Base-by-base conservation (phyloP, 2,888 invertebrate species). In the Cataglyphis cursor region DNA sequence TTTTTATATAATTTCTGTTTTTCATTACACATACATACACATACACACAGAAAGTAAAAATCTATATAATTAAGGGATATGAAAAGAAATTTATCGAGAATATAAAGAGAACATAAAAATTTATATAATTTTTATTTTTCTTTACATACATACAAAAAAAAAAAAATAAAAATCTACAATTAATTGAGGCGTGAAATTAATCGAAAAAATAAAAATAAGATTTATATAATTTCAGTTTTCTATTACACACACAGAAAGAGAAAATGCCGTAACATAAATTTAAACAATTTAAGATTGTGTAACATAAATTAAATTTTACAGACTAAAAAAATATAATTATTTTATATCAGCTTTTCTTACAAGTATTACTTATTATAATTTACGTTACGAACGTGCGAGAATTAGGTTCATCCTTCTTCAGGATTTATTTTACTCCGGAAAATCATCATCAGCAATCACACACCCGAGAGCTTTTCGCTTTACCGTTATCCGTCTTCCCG, bases 401-500 rank as follows among this genome's bases (percentile, higher is more conserved):
- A 48, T 48, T 35, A 35, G 18, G 51, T 75, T 51, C n/a, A 51
- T 65, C 35, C 31, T 35, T 48, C 31, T 24, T n/a, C n/a, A 51
- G n/a, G 12, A 35, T 35, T 44, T n/a, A 18, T 5, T 1, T 41
- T 28, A 38, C 5, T 12, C 21, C 35, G 51, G 51, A 65, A 51
- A 70, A 4, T 28, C 54, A 28, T 54, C 65, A 66, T 41, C 70
- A n/a, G n/a, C 18, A 35, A 54, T 76, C 75, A 66, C 66, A 51
- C 75, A 54, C 12, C 38, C 68, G 51, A 66, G 66, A 76, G 68
- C 76, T 76, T 76, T 66, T 41, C 70, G n/a, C 38, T 48, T 8
- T 24, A 24, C 38, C 6, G 31, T 54, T 54, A 66, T 76, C 68
- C 35, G 6, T 35, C 35, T 35, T 35, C 35, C 35, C 35, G 35